phyloP scores from a whole-genome alignment of 2,888 invertebrate species.

The Octodonta nipae region DNA sequence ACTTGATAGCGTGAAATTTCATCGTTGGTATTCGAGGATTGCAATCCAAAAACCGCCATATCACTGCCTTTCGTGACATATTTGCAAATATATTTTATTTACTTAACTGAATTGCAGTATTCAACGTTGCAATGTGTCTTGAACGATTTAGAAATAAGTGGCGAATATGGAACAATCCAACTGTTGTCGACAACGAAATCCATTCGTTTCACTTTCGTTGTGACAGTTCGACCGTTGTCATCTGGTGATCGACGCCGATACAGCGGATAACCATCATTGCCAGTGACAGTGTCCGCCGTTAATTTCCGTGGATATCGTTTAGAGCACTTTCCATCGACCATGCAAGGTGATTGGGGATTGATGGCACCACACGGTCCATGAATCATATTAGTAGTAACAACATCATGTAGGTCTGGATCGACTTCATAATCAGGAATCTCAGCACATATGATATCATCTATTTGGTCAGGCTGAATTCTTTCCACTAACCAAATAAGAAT shows the following conservation, averaged over 20 bases:
- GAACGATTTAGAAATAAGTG: not conserved
- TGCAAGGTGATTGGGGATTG: constrained; percentile 4
- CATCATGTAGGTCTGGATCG: constrained; percentile 4
- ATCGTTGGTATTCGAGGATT: constrained; percentile 3
- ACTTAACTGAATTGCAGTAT: constrained; percentile 2
- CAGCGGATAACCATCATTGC: constrained; percentile 24
- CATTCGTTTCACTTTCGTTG: constrained; percentile 1
- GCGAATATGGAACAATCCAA: not conserved
- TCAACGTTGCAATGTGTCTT: constrained; percentile 5
- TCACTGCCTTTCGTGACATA: constrained; percentile 1
- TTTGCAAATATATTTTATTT: not conserved
- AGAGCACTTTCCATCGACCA: constrained; percentile 4
- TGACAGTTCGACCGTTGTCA: constrained; percentile 8
- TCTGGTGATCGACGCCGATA: constrained; percentile 17
- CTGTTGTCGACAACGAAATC: constrained; percentile 4
- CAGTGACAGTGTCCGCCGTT: constrained; percentile 15
- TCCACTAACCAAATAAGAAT: constrained; percentile 20
- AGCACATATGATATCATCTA: constrained; percentile 2
- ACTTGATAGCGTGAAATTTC: constrained; percentile 3
- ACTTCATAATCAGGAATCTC: constrained; percentile 2
- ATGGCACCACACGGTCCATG: constrained; percentile 5
- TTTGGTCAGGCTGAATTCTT: constrained; percentile 8
- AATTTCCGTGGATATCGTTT: constrained; percentile 3
- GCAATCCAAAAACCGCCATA: constrained; percentile 4
- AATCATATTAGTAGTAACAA: constrained; percentile 4